Base-by-base conservation (phyloP, 2,113 vertebrate species). In the Cinclus mexicanus region DNA sequence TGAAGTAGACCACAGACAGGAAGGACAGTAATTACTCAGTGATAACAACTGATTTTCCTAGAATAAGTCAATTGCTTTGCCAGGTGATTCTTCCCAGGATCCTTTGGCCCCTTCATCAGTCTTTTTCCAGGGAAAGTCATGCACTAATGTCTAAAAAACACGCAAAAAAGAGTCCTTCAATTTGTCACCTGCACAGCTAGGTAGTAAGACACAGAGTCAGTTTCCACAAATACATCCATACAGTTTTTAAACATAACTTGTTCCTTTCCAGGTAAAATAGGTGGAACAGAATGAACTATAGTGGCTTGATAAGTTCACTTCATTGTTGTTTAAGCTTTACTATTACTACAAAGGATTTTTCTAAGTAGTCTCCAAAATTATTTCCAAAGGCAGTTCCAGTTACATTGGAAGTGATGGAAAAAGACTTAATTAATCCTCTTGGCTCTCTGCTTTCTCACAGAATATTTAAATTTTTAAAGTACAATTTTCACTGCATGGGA, bases 301-400 rank as follows among this genome's bases (percentile, higher is more conserved):
- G 12, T 33, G 44, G 81, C 22, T 70, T 75, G 33, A 3, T 37
- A n/a, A 31, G 11, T 75, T 81, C 67, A 31, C 28, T 37, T 26
- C 16, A 55, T 21, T 21, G 24, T 44, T 67, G 10, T 56, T 91
- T 71, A 81, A 29, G 5, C 3, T 87, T 67, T 74, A 35, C 21
- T n/a, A n/a, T 77, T 37, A 13, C 11, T 52, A 37, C 10, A n/a
- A 77, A 24, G 23, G 39, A 50, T 91, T 96, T 52, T 97, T 94
- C 65, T 82, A 84, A 91, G 53, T 28, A 81, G 67, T 90, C 83
- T 96, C 70, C 69, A 92, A 95, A 87, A 33, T 17, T 80, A 71
- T 92, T 95, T 95, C 71, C 74, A 93, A 95, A 47, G 12, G 22
- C 11, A 69, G 15, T 42, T 93, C 22, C 29, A 78, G 29, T 79